Evolutionary conservation across 2,888 invertebrate genomes (phyloP), one percentile per base, ranked within the genome.

Genomic region (Cephus sareptanus): DNA sequence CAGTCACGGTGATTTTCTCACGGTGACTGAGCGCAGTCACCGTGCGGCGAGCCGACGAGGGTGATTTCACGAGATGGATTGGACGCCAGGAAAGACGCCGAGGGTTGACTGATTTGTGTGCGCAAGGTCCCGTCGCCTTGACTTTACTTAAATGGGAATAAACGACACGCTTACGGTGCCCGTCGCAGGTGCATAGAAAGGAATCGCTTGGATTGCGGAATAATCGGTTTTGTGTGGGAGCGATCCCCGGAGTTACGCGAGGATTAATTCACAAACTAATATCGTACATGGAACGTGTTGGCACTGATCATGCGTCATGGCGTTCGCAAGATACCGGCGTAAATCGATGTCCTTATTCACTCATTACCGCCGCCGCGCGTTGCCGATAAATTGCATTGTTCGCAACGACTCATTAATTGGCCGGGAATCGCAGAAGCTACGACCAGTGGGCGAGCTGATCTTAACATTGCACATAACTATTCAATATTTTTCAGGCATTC

Each of bases 81-180:
- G 89, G 85, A 87, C 86, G 87, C 82, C 83, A 80, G 69, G 73
- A 68, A 78, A 81, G 79, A 80, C 82, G 79, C 83, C 69, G 84
- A 87, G 89, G 88, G 88, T 88, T 89, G 89, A 89, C 89, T 89
- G 89, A 89, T 89, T 89, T 89, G 89, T 89, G 89, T 89, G 88
- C 86, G 85, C 89, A 84, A 87, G 85, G 82, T 85, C 84, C 87
- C 86, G 87, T 88, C 88, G 87, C 89, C 89, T 88, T 87, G 88
- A 81, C 86, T 89, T 86, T 89, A 88, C 89, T 89, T 88, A 89
- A 89, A 89, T 89, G 89, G 89, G 87, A 89, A 89, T 89, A 88
- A 89, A 88, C 89, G 86, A 82, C 81, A 78, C 79, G 81, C 79
- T 73, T 77, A 73, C 80, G 73, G 73, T 73, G 80, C 81, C 79